phyloP scores from a whole-genome alignment of 2,888 invertebrate species.

The Agrochola lota region DNA sequence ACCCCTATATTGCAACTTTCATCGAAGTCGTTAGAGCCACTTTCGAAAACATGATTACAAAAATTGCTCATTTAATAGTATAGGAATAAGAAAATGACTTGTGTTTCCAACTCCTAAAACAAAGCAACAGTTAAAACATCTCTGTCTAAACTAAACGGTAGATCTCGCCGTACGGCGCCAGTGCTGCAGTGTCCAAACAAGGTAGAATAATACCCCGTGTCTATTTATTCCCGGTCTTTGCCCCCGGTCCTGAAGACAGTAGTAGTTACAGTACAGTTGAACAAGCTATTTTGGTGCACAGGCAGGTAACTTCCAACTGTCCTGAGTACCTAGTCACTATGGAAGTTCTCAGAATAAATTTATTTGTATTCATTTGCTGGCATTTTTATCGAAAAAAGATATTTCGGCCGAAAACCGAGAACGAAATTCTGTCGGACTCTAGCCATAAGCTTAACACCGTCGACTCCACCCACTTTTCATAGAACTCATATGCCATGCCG shows the following conservation, averaged over 20 bases:
- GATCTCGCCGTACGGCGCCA: slow-evolving; percentile 19
- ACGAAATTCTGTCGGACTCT: background rate
- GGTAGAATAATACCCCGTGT: slow-evolving; percentile 66
- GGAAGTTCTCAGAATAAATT: too few species aligned
- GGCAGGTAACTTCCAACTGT: background rate
- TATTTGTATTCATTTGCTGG: too few species aligned
- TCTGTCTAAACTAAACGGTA: slow-evolving; percentile 25
- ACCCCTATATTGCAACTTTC: too few species aligned
- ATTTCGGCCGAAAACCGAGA: background rate
- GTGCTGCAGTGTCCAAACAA: slow-evolving; percentile 62
- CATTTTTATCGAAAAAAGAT: background rate
- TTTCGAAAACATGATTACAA: too few species aligned
- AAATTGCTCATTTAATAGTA: too few species aligned
- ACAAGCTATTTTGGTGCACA: slow-evolving; percentile 13
- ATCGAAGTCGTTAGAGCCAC: too few species aligned
- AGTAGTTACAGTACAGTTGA: slow-evolving; percentile 15
- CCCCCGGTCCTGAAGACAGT: slow-evolving; percentile 56
- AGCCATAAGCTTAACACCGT: background rate
- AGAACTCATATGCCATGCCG: too few species aligned
- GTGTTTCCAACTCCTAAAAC: slow-evolving; percentile 7
- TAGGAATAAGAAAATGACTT: too few species aligned
- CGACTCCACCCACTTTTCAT: too few species aligned
- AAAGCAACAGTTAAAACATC: slow-evolving; percentile 47
- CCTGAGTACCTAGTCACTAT: background rate
- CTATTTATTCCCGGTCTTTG: slow-evolving; percentile 70